Percentiles rank a stretch among this genome's conserved stretches.
Conservation (phyloP, 2,888 invertebrate species). For the Cylloceria caligata region DNA sequence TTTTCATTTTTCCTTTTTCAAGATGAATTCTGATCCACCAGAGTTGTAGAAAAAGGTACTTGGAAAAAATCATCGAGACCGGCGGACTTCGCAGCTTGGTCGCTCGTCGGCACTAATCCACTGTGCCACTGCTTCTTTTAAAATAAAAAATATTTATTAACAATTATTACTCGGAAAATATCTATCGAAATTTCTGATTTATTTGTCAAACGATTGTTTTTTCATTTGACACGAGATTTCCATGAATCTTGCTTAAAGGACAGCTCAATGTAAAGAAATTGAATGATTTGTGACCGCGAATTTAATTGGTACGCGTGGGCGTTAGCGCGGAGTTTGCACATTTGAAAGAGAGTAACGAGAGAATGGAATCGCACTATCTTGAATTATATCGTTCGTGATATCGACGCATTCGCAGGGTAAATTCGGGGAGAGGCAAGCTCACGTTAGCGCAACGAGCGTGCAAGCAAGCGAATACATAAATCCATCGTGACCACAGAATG, state of each 20-base stretch:
- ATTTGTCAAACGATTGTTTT: background rate
- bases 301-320: background rate
- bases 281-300: background rate
- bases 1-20: too few species aligned
- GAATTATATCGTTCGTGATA: conserved; percentile 49
- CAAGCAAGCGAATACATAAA: conserved; percentile 66
- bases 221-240: background rate
- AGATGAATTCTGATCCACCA: too few species aligned
- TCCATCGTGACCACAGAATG: conserved; percentile 71
- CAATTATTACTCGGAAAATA: too few species aligned
- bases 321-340: background rate
- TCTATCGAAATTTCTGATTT: too few species aligned
- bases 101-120: too few species aligned
- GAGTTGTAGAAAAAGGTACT: too few species aligned
- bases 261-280: background rate
- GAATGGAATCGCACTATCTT: conserved; percentile 25
- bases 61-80: too few species aligned
- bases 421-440: conserved; percentile 26
- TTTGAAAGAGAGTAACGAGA: conserved; percentile 22
- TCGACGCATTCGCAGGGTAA: conserved; percentile 7
- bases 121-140: too few species aligned
- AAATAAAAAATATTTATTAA: too few species aligned
- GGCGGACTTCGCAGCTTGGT: too few species aligned
- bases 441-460: conserved; percentile 50
- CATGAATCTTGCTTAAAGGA: background rate